These are phyloP conservation scores for Leptonema lineaticorne DNA, from an alignment of 1,140 invertebrate species.

Conservation along the genomic window DNA sequence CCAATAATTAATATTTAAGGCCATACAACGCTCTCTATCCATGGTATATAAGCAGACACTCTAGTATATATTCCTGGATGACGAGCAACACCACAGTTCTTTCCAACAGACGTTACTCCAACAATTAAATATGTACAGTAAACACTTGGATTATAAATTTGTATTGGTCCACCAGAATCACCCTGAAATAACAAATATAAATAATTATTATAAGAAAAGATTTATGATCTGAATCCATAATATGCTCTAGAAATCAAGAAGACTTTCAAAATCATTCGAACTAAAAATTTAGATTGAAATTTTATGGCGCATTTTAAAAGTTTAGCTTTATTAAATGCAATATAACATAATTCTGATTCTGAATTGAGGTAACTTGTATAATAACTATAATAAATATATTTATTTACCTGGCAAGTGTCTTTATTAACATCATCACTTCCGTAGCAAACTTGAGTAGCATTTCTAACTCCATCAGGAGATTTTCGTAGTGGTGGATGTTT, in stretches of 20 bases:
- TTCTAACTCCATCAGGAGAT: not conserved
- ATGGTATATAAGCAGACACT: slow-evolving; percentile 59
- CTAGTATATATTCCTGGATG: slow-evolving; percentile 61
- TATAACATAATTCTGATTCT: not conserved
- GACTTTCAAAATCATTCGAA: too few relatives aligned
- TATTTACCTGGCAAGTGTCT: slow-evolving; percentile 18
- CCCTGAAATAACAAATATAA: too few relatives aligned
- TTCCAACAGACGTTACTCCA: slow-evolving; percentile 58
- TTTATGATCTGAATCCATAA: too few relatives aligned
- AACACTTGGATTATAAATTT: slow-evolving; percentile 45
- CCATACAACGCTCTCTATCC: slow-evolving; percentile 61
- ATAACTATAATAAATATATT: not conserved
- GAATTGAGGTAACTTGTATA: not conserved
- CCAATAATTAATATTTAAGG: too few relatives aligned
- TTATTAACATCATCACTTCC: not conserved
- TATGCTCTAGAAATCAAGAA: too few relatives aligned
- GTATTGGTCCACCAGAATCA: slow-evolving; percentile 61
- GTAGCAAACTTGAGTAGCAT: slow-evolving; percentile 2
- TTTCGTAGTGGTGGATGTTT: not conserved
- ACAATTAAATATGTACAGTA: slow-evolving; percentile 52
- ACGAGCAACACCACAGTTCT: slow-evolving; percentile 55
- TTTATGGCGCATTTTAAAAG: too few relatives aligned
- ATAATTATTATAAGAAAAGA: too few relatives aligned
- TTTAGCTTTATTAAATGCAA: not conserved
- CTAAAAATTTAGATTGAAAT: too few relatives aligned